These are phyloP conservation scores for Bellardia bayeri DNA, from an alignment of 2,888 invertebrate species.

Conservation along the genomic window DNA sequence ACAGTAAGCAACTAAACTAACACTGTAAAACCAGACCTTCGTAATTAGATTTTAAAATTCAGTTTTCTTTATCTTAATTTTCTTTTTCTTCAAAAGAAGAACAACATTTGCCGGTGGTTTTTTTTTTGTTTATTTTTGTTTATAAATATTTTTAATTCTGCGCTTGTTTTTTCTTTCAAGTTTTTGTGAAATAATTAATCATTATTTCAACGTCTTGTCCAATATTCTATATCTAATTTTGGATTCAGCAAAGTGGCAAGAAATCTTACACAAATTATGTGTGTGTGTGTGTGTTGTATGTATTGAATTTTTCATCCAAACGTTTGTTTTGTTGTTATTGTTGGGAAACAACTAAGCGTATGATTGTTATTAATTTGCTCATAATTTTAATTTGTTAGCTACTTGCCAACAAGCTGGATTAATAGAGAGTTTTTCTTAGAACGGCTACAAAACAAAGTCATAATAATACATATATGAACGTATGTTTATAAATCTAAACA, in stretches of 20 bases:
- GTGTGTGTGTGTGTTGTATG: neutral
- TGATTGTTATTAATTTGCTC: constrained; percentile 27
- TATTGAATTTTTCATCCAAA: neutral
- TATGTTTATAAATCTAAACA: neutral
- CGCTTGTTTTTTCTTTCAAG: neutral
- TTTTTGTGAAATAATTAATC: constrained; percentile 67
- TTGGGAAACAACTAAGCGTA: constrained; percentile 21
- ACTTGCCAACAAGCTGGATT: neutral
- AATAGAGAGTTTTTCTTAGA: constrained; percentile 6
- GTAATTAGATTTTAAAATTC: neutral
- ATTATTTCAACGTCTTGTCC: constrained; percentile 71
- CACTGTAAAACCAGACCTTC: neutral
- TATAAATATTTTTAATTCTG: constrained; percentile 10
- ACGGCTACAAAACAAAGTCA: neutral
- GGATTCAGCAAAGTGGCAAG: neutral
- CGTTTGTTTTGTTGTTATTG: neutral
- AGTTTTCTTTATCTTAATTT: neutral
- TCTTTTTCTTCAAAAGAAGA: neutral
- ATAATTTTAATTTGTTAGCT: neutral
- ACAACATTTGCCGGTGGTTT: constrained; percentile 4
- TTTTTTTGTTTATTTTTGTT: constrained; percentile 23
- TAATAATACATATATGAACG: neutral
- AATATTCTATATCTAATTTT: constrained; percentile 48
- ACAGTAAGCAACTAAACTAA: neutral
- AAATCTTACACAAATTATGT: neutral